Evolutionary conservation across 2,888 invertebrate species (phyloP), one percentile per base, ranked within the genome.

Genomic region (Laspeyria flexula): DNA sequence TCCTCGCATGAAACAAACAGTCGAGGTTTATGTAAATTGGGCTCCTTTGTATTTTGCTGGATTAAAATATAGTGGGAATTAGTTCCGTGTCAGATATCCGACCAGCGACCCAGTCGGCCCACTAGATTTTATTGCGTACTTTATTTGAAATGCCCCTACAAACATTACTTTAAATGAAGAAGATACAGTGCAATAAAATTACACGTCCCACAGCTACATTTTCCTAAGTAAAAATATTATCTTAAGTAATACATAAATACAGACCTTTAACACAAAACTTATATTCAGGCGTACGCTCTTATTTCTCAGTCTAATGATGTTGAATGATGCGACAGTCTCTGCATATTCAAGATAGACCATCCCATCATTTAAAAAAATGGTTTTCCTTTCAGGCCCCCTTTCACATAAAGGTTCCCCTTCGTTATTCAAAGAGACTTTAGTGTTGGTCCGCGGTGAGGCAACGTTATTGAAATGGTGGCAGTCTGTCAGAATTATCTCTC

Each of bases 61-160:
- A 90, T 91, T 91, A 91, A 91, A 90, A 90, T 90, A 90, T 90
- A 89, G 91, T 82, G 83, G 86, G 81, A 89, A 90, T 90, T 91
- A 90, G 90, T 91, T 88, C 84, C 86, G 82, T 87, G 90, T 90
- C 90, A 89, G 88, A 87, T 87, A 89, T 86, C 85, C 83, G 76
- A 49, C 57, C 52, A 69, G 58, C 50, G 52, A 39, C 78, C 81
- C 76, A 83, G 82, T 78, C 74, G 75, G 75, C 70, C 79, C 78
- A 78, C 83, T 80, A 79, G 79, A 85, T 87, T 88, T 86, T 86
- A 86, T 84, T 81, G 81, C 77, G 51, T 63, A 81, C 80, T 84
- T 83, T 82, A 79, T 84, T 80, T 79, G 75, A 79, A 83, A 75
- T 75, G 73, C 65, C 66, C 68, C 72, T 73, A 65, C 61, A 71